Percentiles rank a stretch among this genome's conserved stretches.
Evolutionary conservation across 2,113 vertebrate species (phyloP).

Genomic region (Pseudolaguvia tuberculata): DNA sequence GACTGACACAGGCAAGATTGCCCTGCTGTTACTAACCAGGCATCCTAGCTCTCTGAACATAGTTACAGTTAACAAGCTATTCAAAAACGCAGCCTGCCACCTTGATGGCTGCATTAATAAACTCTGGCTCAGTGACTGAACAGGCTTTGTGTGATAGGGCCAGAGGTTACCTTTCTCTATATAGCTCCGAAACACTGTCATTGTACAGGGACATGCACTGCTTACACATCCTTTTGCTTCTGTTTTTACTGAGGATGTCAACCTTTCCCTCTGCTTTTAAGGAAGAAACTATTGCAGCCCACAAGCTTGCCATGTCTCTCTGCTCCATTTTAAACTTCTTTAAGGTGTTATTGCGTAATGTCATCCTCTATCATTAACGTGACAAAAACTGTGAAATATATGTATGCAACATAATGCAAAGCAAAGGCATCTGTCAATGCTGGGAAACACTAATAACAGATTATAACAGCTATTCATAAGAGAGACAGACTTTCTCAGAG

Average conservation of each 20-base stretch:
- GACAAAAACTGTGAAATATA: slow-evolving; percentile 13
- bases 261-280: no score
- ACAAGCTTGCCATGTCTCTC: no score
- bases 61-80: slow-evolving; percentile 49
- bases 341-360: background rate
- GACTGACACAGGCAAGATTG: slow-evolving; percentile 10
- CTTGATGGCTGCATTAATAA: slow-evolving; percentile 40
- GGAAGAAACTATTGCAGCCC: no score
- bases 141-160: slow-evolving; percentile 12
- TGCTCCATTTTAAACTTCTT: no score
- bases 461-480: slow-evolving; percentile 40
- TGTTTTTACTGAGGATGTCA: background rate
- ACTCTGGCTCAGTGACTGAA: slow-evolving; percentile 25
- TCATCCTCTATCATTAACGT: background rate
- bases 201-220: background rate
- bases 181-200: slow-evolving; percentile 3
- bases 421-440: slow-evolving; percentile 10
- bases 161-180: slow-evolving; percentile 19
- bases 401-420: slow-evolving; percentile 10
- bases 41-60: slow-evolving; percentile 11
- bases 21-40: slow-evolving; percentile 19
- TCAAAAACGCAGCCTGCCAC: slow-evolving; percentile 39
- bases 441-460: slow-evolving; percentile 13
- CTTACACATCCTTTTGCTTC: background rate
- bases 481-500: slow-evolving; percentile 29